phyloP scores from a whole-genome alignment of 2,888 invertebrate genomes.

The Orthosia gothica region DNA sequence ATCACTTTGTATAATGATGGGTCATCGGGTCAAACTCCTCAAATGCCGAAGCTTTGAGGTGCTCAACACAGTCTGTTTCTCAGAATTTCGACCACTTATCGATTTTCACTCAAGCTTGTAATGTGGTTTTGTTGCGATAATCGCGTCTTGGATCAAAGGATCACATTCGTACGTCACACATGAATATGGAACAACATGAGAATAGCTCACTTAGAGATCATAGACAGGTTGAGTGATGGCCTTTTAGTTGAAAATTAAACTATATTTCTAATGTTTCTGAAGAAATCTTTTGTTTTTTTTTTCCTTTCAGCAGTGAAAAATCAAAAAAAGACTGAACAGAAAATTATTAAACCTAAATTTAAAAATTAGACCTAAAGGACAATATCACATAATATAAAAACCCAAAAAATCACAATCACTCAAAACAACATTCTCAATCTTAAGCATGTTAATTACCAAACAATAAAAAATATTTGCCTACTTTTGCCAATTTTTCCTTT shows the following conservation, averaged over 20 bases:
- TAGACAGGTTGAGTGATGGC: background rate
- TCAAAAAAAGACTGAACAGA: background rate
- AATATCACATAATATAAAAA: too few relatives aligned
- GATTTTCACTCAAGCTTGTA: slow-evolving; percentile 36
- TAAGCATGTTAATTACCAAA: too few relatives aligned
- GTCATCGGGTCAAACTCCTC: slow-evolving; percentile 42
- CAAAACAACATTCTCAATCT: too few relatives aligned
- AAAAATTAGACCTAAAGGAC: too few relatives aligned
- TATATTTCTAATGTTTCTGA: too few relatives aligned
- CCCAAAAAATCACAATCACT: too few relatives aligned
- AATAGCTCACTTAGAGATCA: background rate
- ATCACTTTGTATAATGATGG: background rate
- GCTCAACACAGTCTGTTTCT: background rate
- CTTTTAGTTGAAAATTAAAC: background rate
- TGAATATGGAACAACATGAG: background rate
- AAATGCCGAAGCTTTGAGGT: slow-evolving; percentile 21
- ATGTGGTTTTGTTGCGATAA: slow-evolving; percentile 17
- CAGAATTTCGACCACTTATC: slow-evolving; percentile 38
- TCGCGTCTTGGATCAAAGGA: slow-evolving; percentile 25
- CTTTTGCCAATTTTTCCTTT: too few relatives aligned
- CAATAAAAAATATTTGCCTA: too few relatives aligned
- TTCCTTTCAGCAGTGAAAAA: background rate
- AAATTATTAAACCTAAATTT: too few relatives aligned
- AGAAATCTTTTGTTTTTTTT: background rate
- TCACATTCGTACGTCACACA: slow-evolving; percentile 4